These are phyloP conservation scores for Periophthalmus modestus DNA, from an alignment of 2,113 vertebrate genomes.

Conservation along the genomic window DNA sequence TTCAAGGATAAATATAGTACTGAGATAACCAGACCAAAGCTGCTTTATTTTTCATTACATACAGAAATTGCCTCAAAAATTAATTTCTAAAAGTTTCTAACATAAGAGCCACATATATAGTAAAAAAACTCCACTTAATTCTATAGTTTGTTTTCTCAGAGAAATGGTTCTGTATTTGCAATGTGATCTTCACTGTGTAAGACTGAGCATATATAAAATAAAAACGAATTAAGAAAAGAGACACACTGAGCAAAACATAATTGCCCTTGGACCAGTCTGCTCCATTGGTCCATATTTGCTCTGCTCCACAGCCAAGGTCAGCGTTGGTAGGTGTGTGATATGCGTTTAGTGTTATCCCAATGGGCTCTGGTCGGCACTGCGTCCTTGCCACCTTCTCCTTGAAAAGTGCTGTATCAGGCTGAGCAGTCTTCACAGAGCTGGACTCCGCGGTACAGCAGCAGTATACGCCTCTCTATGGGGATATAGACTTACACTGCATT, in stretches of 20 bases:
- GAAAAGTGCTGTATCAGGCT: slow-evolving; percentile 70
- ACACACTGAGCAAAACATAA: neutral
- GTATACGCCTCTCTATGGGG: slow-evolving; percentile 49
- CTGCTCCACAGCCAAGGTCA: neutral
- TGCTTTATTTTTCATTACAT: too few relatives aligned
- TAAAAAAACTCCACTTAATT: too few relatives aligned
- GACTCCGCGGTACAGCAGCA: slow-evolving; percentile 27
- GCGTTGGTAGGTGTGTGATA: slow-evolving; percentile 13
- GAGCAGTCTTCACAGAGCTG: slow-evolving; percentile 42
- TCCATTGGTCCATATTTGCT: slow-evolving; percentile 1
- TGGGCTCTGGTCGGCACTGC: slow-evolving; percentile 37
- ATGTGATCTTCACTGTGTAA: too few relatives aligned
- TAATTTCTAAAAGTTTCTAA: too few relatives aligned
- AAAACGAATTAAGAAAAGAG: neutral
- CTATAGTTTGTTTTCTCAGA: too few relatives aligned
- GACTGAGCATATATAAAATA: neutral
- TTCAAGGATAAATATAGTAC: neutral
- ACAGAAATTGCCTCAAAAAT: too few relatives aligned
- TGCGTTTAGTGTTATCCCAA: slow-evolving; percentile 29
- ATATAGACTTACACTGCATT: slow-evolving; percentile 62
- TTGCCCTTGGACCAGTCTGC: neutral
- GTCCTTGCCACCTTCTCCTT: slow-evolving; percentile 72
- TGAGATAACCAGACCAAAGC: too few relatives aligned
- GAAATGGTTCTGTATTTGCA: too few relatives aligned
- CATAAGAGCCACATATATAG: too few relatives aligned